phyloP scores from a whole-genome alignment of 2,797 vertebrate genomes.

The Nannoperca australis region DNA sequence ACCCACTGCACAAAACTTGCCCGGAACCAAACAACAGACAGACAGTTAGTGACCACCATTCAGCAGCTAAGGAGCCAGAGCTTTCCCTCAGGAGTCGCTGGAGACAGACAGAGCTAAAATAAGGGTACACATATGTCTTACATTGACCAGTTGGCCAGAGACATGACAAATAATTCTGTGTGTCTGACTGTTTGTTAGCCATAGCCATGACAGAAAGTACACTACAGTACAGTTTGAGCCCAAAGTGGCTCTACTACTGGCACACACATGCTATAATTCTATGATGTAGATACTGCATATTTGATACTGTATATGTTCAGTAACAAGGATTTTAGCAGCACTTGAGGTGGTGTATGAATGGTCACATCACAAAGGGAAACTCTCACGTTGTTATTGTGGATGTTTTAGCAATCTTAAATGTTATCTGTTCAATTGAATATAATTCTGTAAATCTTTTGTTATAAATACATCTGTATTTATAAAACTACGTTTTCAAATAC shows the following conservation, averaged over 20 bases:
- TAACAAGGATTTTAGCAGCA: background rate
- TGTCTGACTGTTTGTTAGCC: background rate
- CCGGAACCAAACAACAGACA: background rate
- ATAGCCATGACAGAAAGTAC: background rate
- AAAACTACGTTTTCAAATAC: background rate
- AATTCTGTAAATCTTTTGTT: no score
- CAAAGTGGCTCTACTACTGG: conserved; percentile 10
- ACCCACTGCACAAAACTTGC: background rate
- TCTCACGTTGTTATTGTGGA: background rate
- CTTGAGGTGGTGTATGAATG: background rate
- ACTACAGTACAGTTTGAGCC: background rate
- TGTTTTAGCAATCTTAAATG: background rate
- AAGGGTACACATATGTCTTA: background rate
- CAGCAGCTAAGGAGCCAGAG: conserved; percentile 1
- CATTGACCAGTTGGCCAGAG: background rate
- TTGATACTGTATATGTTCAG: background rate
- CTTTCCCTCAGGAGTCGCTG: background rate
- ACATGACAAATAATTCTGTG: background rate
- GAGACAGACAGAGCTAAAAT: background rate
- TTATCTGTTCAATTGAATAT: background rate
- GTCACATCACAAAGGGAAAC: background rate
- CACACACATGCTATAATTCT: background rate
- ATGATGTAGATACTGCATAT: background rate
- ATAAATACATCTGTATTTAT: background rate
- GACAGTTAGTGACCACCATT: background rate